Percentiles rank a stretch among this genome's conserved stretches.
These are phyloP conservation scores for Neolamprologus sp. DNA, from an alignment of 2,113 vertebrate species.

Conservation along the genomic window DNA sequence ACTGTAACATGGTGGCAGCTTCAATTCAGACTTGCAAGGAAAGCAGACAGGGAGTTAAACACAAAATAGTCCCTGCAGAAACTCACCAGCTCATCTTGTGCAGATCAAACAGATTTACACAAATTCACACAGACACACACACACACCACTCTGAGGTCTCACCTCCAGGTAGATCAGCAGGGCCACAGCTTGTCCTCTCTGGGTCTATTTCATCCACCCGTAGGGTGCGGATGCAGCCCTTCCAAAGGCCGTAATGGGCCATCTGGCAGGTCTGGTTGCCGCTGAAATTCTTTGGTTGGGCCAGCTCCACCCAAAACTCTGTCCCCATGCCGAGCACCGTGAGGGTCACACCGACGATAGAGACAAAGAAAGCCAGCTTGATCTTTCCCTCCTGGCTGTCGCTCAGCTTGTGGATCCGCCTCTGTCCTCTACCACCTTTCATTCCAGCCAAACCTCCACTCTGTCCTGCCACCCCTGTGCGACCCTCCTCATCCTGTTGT, in stretches of 20 bases:
- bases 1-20: background rate
- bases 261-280: conserved; percentile 78
- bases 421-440: conserved; percentile 29
- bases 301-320: conserved; percentile 88
- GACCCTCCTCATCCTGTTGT: conserved; percentile 75
- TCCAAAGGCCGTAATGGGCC: conserved; percentile 85
- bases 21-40: background rate
- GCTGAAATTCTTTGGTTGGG: conserved; percentile 72
- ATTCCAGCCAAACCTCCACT: conserved; percentile 35
- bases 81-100: background rate
- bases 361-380: conserved; percentile 79
- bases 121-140: conserved; percentile 41
- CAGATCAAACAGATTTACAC: conserved; percentile 47
- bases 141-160: conserved; percentile 66
- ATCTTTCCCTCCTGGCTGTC: conserved; percentile 80
- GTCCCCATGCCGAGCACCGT: conserved; percentile 83
- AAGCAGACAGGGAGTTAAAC: background rate
- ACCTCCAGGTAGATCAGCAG: conserved; percentile 83
- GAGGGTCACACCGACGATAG: conserved; percentile 75
- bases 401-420: conserved; percentile 73
- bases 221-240: conserved; percentile 79
- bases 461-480: conserved; percentile 54
- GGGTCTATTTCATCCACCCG: conserved; percentile 78
- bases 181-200: conserved; percentile 78
- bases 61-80: background rate